Conservation (phyloP, 2,113 vertebrate species). For the Limnothrissa miodon region DNA sequence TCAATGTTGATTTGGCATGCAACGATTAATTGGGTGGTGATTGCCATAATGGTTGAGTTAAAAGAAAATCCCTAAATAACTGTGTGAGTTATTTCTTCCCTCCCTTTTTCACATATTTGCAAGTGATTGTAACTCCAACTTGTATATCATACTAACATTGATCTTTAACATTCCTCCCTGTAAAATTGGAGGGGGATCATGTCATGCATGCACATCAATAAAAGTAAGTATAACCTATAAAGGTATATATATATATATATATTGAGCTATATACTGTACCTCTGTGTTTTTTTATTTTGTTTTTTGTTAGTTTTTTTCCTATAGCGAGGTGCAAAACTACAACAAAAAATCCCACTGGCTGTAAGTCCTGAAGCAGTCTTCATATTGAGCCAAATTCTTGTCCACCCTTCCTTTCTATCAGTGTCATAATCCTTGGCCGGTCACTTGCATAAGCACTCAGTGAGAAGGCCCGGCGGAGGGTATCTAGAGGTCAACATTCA, state of each 20-base stretch:
- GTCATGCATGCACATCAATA: not conserved
- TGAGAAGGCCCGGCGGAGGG: constrained; percentile 50
- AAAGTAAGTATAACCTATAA: too few species aligned
- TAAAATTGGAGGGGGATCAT: not conserved
- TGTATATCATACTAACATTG: too few species aligned
- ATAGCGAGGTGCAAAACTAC: too few species aligned
- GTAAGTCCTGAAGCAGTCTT: not conserved
- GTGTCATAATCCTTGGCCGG: constrained; percentile 42
- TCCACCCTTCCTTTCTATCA: constrained; percentile 35
- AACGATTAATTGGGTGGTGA: not conserved
- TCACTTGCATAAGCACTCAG: constrained; percentile 35
- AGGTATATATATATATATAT: too few species aligned
- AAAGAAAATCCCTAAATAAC: not conserved
- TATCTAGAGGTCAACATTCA: constrained; percentile 59
- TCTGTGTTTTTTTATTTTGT: too few species aligned
- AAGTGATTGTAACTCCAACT: too few species aligned
- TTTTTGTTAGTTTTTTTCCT: too few species aligned
- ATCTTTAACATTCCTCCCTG: too few species aligned
- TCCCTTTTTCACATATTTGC: too few species aligned
- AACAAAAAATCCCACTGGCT: not conserved
- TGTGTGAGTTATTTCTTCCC: not conserved
- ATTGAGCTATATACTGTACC: not conserved
- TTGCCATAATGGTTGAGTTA: not conserved
- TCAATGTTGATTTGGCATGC: not conserved
- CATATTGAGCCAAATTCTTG: not conserved